A percentile compares a stretch with the other conserved stretches of the same genome.
These are phyloP conservation scores for Xenentodon cancila DNA, from an alignment of 2,797 vertebrate genomes.

Conservation along the genomic window DNA sequence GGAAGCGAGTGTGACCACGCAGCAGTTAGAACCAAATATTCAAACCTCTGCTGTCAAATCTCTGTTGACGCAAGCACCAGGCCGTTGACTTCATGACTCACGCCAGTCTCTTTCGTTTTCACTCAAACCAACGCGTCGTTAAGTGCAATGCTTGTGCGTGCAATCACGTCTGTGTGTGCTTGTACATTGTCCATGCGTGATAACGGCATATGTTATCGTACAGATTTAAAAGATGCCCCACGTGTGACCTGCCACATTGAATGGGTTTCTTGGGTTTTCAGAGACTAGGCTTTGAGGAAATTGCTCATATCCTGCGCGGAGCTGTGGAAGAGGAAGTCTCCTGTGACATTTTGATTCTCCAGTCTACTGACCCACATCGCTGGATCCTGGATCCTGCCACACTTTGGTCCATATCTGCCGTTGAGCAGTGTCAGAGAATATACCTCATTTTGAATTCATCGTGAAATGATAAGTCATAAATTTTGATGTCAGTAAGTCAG, in stretches of 20 bases:
- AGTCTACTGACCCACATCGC: conserved; percentile 73
- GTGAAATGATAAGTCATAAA: neutral
- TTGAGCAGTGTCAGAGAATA: conserved; percentile 1
- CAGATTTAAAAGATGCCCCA: conserved; percentile 28
- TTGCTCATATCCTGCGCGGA: conserved; percentile 75
- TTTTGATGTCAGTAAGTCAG: neutral
- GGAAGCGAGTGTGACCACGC: conserved; percentile 47
- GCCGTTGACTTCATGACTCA: conserved; percentile 48
- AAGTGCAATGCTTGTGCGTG: neutral
- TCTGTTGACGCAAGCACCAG: conserved; percentile 12
- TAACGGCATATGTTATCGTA: conserved; percentile 10
- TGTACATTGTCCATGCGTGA: neutral
- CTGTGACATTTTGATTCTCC: conserved; percentile 65
- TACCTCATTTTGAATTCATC: neutral
- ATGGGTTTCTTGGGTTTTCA: conserved; percentile 55
- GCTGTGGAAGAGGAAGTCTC: conserved; percentile 70
- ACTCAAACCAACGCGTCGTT: conserved; percentile 12
- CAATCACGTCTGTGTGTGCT: neutral
- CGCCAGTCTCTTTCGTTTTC: conserved; percentile 45
- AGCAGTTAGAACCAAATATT: conserved; percentile 28
- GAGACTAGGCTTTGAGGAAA: conserved; percentile 60
- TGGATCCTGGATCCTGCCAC: conserved; percentile 28
- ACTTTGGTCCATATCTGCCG: neutral
- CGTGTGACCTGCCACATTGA: conserved; percentile 44
- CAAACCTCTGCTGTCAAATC: conserved; percentile 29